Evolutionary conservation across 2,113 vertebrate genomes (phyloP).

Genomic region (Pelecanus crispus): DNA sequence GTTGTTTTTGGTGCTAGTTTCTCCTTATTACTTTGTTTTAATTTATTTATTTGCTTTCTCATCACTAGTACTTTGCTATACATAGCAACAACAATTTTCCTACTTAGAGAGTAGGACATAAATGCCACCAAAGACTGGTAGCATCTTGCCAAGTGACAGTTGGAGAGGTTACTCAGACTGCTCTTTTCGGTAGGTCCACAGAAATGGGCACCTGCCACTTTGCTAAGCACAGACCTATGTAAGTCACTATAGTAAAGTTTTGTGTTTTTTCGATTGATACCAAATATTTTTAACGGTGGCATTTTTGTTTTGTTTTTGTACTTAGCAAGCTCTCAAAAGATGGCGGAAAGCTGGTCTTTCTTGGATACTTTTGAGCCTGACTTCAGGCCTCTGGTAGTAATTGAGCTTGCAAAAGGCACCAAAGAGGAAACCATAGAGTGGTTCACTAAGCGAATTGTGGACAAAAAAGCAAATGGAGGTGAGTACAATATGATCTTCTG

Average conservation of each 20-base stretch:
- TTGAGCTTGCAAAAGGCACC: slow-evolving; percentile 83
- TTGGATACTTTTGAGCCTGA: slow-evolving; percentile 63
- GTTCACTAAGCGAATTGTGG: slow-evolving; percentile 83
- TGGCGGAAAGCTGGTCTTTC: slow-evolving; percentile 70
- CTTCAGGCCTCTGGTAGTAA: slow-evolving; percentile 85
- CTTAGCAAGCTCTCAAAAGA: slow-evolving; percentile 52
- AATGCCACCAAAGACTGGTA: not conserved
- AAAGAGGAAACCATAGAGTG: slow-evolving; percentile 84
- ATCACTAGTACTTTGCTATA: not conserved
- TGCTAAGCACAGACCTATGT: not conserved
- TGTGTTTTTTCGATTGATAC: not conserved
- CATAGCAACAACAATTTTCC: not conserved
- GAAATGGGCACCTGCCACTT: not conserved
- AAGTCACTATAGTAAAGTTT: not conserved
- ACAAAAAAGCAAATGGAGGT: slow-evolving; percentile 87
- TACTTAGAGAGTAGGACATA: not conserved
- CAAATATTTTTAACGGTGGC: not conserved
- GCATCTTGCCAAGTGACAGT: not conserved
- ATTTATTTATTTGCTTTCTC: not conserved
- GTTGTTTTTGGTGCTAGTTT: not conserved
- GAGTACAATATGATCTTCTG: not conserved
- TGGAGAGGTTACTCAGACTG: not conserved
- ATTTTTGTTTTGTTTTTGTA: not conserved
- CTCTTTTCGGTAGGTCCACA: not conserved
- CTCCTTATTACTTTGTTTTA: not conserved